Conservation (phyloP, 2,113 vertebrate genomes). For the Neolamprologus cancellatus region DNA sequence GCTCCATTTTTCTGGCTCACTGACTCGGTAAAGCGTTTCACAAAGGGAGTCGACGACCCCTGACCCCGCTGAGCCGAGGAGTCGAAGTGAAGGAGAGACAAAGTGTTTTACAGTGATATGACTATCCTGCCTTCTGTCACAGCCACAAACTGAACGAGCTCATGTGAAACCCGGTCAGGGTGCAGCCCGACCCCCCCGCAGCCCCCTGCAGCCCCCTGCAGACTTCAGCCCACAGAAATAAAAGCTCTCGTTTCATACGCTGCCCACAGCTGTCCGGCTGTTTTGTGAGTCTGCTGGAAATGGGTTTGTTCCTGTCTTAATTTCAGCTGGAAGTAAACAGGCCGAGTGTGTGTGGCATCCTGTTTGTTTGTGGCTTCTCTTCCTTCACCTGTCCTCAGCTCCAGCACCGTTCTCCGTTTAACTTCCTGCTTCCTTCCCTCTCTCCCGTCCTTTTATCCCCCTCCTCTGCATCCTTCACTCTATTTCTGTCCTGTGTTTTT, state of each 20-base stretch:
- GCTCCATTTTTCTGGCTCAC: slow-evolving; percentile 1
- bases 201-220: neutral
- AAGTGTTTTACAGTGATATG: neutral
- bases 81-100: fast-evolving
- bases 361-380: slow-evolving; percentile 15
- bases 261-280: neutral
- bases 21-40: neutral
- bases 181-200: neutral
- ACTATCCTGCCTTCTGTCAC: neutral
- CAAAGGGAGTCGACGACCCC: slow-evolving; percentile 13
- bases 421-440: neutral
- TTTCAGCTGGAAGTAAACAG: neutral
- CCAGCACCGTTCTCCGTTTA: fast-evolving
- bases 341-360: neutral
- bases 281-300: neutral
- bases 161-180: neutral
- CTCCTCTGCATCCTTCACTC: neutral
- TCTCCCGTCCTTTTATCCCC: neutral
- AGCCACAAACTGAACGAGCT: fast-evolving
- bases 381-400: neutral
- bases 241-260: neutral
- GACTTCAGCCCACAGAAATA: fast-evolving
- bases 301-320: neutral
- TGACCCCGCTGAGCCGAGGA: neutral
- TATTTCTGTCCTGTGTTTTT: neutral